Percentiles rank a stretch among this genome's conserved stretches.
Evolutionary conservation across 2,888 invertebrate species (phyloP).

Genomic region (Elmis aenea): DNA sequence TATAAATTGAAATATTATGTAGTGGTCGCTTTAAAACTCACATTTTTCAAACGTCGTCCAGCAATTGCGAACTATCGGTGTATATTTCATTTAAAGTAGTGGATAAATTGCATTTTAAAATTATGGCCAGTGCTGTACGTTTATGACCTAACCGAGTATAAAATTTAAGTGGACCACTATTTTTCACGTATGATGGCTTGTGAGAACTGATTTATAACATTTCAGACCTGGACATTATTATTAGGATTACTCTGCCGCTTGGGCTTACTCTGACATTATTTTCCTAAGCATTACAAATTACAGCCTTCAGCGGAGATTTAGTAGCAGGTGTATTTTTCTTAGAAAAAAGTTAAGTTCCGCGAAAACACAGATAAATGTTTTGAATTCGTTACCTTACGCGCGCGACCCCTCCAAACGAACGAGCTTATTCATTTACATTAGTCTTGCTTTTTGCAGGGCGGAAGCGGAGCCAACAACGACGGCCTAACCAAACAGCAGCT

Average conservation of each 20-base stretch:
- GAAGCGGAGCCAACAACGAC: slow-evolving; percentile 55
- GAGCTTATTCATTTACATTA: too few species aligned
- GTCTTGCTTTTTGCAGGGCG: slow-evolving; percentile 45
- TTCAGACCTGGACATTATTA: slow-evolving; percentile 25
- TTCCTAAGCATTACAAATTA: slow-evolving; percentile 39
- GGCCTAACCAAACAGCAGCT: slow-evolving; percentile 68
- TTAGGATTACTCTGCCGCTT: slow-evolving; percentile 20
- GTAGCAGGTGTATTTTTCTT: slow-evolving; percentile 34
- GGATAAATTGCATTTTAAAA: too few species aligned
- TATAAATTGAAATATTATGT: too few species aligned
- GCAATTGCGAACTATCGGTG: too few species aligned
- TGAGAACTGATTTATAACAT: slow-evolving; percentile 22
- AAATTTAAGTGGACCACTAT: too few species aligned
- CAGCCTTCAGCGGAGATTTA: slow-evolving; percentile 31
- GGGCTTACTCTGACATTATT: slow-evolving; percentile 31
- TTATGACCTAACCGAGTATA: too few species aligned
- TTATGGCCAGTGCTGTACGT: too few species aligned
- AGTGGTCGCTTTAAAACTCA: too few species aligned
- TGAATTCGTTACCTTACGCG: slow-evolving; percentile 10
- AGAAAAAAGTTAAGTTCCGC: slow-evolving; percentile 23
- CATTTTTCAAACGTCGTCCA: too few species aligned
- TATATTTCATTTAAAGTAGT: too few species aligned
- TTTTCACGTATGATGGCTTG: slow-evolving; percentile 11
- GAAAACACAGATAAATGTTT: slow-evolving; percentile 13
- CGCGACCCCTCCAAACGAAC: too few species aligned